Conservation (phyloP, 2,888 invertebrate genomes). For the Diachrysia chrysitis region DNA sequence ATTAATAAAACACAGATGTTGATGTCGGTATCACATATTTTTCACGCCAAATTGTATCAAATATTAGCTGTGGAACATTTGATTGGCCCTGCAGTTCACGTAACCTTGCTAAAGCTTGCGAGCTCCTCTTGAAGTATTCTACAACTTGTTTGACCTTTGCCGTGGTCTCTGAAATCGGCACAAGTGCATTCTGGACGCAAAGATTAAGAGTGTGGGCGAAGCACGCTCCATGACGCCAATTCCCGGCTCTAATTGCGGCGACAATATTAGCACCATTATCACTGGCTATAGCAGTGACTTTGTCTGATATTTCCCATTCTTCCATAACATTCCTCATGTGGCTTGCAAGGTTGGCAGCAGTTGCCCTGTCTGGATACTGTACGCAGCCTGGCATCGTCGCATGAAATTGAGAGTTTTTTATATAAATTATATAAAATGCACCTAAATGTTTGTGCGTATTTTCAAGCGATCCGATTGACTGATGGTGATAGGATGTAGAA, state of each 20-base stretch:
- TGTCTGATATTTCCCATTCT: constrained; percentile 24
- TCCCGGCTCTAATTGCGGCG: constrained; percentile 24
- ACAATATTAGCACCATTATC: constrained; percentile 41
- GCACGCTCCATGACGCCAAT: constrained; percentile 33
- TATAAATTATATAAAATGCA: no score
- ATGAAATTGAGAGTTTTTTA: constrained; percentile 6
- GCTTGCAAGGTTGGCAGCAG: background rate
- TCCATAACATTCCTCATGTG: background rate
- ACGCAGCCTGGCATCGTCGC: background rate
- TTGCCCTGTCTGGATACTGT: background rate
- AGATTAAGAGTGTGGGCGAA: constrained; percentile 24
- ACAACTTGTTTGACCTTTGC: background rate
- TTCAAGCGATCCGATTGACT: no score
- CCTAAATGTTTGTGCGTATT: no score
- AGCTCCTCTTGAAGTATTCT: constrained; percentile 3
- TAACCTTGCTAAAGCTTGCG: background rate
- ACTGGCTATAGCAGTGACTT: constrained; percentile 33
- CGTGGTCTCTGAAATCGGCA: background rate
- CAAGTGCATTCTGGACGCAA: constrained; percentile 13
- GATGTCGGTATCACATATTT: no score
- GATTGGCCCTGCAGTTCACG: background rate
- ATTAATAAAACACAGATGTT: no score
- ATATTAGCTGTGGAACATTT: background rate
- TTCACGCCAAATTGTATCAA: no score
- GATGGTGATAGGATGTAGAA: no score